Evolutionary conservation across 2,888 invertebrate genomes (phyloP).

Genomic region (Amphipyra berbera): DNA sequence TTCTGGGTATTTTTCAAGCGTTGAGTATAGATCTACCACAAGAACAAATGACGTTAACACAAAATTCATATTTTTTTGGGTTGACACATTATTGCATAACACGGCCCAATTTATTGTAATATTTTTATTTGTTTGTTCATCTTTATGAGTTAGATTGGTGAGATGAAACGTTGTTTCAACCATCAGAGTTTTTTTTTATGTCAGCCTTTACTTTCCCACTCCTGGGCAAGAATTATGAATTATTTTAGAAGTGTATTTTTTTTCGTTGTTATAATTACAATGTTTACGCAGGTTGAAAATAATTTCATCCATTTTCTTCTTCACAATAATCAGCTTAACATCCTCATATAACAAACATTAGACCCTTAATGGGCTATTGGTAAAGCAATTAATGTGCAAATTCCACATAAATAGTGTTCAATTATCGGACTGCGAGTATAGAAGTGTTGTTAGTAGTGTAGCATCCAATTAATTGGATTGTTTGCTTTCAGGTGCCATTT

Average conservation of each 20-base stretch:
- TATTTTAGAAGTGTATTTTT: neutral
- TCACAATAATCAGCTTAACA: neutral
- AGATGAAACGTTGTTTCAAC: neutral
- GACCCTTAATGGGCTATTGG: neutral
- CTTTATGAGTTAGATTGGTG: too few relatives aligned
- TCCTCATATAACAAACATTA: neutral
- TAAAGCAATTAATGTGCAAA: conserved; percentile 2
- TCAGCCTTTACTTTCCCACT: too few relatives aligned
- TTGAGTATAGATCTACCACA: too few relatives aligned
- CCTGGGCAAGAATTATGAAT: too few relatives aligned
- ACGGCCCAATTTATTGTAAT: too few relatives aligned
- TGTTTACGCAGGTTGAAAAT: neutral
- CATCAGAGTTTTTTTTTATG: too few relatives aligned
- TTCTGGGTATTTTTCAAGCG: too few relatives aligned
- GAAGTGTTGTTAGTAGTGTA: neutral
- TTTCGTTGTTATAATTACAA: too few relatives aligned
- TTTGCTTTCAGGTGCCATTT: conserved; percentile 46
- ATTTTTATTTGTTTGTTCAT: too few relatives aligned
- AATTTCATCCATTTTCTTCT: neutral
- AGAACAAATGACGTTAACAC: too few relatives aligned
- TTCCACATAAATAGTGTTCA: neutral
- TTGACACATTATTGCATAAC: too few relatives aligned
- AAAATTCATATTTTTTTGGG: too few relatives aligned
- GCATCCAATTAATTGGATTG: conserved; percentile 18
- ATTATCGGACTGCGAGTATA: conserved; percentile 4